Percentiles rank a stretch among this genome's conserved stretches.
Evolutionary conservation across 2,113 vertebrate species (phyloP).

Genomic region (Nyctibius bracteatus): DNA sequence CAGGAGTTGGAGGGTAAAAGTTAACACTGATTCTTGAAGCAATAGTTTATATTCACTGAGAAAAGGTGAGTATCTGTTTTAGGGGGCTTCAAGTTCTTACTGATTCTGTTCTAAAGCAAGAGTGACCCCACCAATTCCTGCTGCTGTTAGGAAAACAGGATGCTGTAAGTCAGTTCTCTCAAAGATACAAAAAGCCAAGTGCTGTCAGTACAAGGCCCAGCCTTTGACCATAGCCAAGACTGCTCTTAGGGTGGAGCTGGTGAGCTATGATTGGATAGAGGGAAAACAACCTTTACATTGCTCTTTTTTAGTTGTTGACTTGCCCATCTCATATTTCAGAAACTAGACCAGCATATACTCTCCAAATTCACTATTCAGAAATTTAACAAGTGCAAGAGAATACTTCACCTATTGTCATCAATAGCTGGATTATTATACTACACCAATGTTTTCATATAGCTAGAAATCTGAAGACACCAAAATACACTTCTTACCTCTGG

Average conservation of each 20-base stretch:
- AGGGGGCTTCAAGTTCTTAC: background rate
- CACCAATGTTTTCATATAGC: background rate
- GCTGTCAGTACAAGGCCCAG: background rate
- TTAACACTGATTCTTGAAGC: background rate
- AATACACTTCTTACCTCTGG: constrained; percentile 81
- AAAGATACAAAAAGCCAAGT: background rate
- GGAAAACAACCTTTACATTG: background rate
- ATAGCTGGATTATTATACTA: background rate
- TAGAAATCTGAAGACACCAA: background rate
- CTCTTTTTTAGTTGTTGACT: background rate
- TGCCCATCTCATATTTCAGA: background rate
- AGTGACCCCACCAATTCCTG: background rate
- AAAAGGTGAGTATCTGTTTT: background rate
- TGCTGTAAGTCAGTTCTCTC: background rate
- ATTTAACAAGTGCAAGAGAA: background rate
- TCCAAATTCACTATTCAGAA: background rate
- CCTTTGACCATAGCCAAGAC: background rate
- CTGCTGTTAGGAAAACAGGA: background rate
- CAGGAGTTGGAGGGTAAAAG: background rate
- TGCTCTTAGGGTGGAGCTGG: background rate
- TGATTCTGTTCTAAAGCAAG: background rate
- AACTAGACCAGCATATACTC: background rate
- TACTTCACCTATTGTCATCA: background rate
- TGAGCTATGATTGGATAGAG: background rate
- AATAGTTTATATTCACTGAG: background rate